Base-by-base conservation (phyloP, 2,797 vertebrate species). In the Parauchenoglanis ngamensis region DNA sequence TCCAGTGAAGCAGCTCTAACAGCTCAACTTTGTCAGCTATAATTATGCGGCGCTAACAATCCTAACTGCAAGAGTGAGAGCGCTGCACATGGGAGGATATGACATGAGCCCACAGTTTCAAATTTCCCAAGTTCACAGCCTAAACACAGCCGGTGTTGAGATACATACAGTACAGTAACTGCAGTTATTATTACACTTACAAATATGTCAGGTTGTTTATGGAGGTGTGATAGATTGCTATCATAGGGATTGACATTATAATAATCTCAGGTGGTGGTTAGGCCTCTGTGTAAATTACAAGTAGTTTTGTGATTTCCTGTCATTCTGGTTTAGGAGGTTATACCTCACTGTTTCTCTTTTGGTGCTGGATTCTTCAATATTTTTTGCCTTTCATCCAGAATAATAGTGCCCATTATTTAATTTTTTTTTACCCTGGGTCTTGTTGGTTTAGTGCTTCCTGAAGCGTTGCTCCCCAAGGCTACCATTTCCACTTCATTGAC, bases 1-100 rank as follows among this genome's bases (percentile, higher is more conserved):
- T 87, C 86, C 81, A 68, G 86, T 68, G 86, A 85, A 83, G 84
- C 59, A 68, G 78, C 80, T 88, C 78, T 85, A 83, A 87, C 87
- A 88, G 84, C 85, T 87, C 44, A 35, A 87, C 86, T 90, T 90
- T 87, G 88, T 90, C 90, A 84, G 88, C 75, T 89, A 80, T 89
- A 91, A 91, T 91, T 91, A 91, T 89, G 88, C 89, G 70, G 90
- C 49, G 87, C 78, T 91, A 90, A 91, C 83, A 84, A 88, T 88
- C 85, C 85, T 87, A 80, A 85, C 54, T 89, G 88, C 85, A 85
- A 83, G 87, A 89, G 84, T 83, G 85, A 54, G 52, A 65, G 70
- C 61, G 68, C 75, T 63, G 56, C 85, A 84, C 87, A 80, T 40
- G 19, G 81, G 86, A 86, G 61, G 86, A 90, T 87, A 88, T 89